Conservation (phyloP, 2,113 vertebrate species). For the Ptyas mucosa region DNA sequence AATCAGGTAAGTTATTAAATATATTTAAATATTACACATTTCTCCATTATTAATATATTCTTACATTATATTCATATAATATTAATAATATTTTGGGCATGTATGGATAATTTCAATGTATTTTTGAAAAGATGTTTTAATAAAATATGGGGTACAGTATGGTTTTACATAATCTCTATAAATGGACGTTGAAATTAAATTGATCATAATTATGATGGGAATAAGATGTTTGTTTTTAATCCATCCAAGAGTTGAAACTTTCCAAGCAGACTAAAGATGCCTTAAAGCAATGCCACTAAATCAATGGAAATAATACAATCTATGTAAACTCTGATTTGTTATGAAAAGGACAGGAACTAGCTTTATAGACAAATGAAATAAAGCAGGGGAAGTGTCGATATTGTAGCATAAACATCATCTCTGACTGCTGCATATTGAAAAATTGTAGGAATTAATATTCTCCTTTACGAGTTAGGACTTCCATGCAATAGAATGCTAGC, state of each 20-base stretch:
- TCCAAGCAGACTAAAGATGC: background rate
- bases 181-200: background rate
- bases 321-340: background rate
- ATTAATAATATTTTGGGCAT: background rate
- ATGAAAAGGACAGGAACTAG: background rate
- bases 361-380: background rate
- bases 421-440: background rate
- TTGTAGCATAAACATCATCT: background rate
- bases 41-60: background rate
- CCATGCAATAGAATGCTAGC: background rate
- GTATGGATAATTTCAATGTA: background rate
- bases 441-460: background rate
- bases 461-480: background rate
- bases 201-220: background rate
- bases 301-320: background rate
- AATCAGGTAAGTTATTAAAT: background rate
- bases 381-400: background rate
- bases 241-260: background rate
- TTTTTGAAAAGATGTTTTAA: background rate
- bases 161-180: background rate
- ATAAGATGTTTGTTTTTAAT: background rate
- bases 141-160: background rate
- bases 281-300: background rate
- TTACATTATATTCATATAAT: background rate
- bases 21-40: background rate